These are phyloP conservation scores for Henricia sp. DNA, from an alignment of 53 echinoderm and acorn worm genomes.

Conservation along the genomic window DNA sequence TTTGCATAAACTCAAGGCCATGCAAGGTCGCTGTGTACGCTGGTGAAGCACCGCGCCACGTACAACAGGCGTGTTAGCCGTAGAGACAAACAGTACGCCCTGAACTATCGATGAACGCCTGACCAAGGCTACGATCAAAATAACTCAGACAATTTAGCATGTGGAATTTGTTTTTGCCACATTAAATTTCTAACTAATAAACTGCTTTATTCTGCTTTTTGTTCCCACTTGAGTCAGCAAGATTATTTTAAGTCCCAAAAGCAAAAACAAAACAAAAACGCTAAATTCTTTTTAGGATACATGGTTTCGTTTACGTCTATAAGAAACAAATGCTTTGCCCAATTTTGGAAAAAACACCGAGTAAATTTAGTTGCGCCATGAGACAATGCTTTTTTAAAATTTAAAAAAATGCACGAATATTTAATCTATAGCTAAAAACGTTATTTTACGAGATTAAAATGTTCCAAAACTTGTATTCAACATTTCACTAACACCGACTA, in stretches of 20 bases:
- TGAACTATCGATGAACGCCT: no score
- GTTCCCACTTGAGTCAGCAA: slow-evolving; percentile 54
- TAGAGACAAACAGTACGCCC: no score
- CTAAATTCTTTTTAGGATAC: slow-evolving; percentile 35
- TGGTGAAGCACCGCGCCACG: no score
- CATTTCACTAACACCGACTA: no score
- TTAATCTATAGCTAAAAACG: slow-evolving; percentile 50
- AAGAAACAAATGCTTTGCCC: slow-evolving; percentile 15
- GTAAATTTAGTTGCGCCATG: slow-evolving; percentile 47
- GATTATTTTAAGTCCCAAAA: slow-evolving; percentile 21
- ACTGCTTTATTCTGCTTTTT: slow-evolving; percentile 36
- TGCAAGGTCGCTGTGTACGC: no score
- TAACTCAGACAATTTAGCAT: slow-evolving; percentile 36
- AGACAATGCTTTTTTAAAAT: slow-evolving; percentile 33
- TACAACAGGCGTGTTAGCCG: no score
- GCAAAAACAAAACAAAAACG: slow-evolving; percentile 19
- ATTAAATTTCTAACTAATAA: slow-evolving; percentile 29
- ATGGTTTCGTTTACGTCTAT: slow-evolving; percentile 30
- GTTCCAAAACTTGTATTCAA: slow-evolving; percentile 28
- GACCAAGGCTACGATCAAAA: slow-evolving; percentile 18
- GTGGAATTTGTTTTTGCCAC: slow-evolving; percentile 7
- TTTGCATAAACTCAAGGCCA: no score
- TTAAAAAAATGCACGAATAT: slow-evolving; percentile 55
- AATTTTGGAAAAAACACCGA: slow-evolving; percentile 16
- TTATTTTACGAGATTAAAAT: slow-evolving; percentile 42